Evolutionary conservation across 1,140 invertebrate genomes (phyloP).

Genomic region (Rhagoletis zephyria): DNA sequence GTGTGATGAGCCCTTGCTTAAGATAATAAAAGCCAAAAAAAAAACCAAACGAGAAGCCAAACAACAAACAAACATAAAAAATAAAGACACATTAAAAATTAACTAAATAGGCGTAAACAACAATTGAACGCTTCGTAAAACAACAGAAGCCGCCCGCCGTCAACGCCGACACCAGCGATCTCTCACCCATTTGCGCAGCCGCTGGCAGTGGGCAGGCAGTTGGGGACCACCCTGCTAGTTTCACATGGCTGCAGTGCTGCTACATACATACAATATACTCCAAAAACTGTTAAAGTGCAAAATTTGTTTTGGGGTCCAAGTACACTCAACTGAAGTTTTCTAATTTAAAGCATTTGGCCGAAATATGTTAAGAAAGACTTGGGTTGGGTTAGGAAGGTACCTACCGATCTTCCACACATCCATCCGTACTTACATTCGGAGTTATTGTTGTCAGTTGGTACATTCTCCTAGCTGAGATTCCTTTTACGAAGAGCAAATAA

Average conservation of each 20-base stretch:
- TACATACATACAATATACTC: neutral
- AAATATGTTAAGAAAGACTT: no score
- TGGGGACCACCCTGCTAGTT: neutral
- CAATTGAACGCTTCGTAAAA: conserved; percentile 51
- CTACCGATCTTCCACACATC: no score
- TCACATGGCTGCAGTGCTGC: neutral
- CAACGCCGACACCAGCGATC: neutral
- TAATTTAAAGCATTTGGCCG: no score
- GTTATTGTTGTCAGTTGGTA: no score
- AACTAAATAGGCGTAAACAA: conserved; percentile 40
- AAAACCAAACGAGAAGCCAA: neutral
- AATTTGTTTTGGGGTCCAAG: no score
- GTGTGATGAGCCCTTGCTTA: conserved; percentile 9
- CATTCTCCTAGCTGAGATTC: no score
- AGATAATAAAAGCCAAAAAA: conserved; percentile 5
- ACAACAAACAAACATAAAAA: conserved; percentile 25
- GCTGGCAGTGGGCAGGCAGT: neutral
- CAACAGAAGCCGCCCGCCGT: conserved; percentile 30
- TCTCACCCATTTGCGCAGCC: neutral
- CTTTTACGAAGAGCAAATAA: no score
- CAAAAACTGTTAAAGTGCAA: no score
- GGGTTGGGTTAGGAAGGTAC: no score
- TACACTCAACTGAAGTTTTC: no score
- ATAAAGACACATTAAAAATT: conserved; percentile 31
- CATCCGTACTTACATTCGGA: no score